Evolutionary conservation across 1,140 invertebrate species (phyloP).

Genomic region (Caerostris darwini): DNA sequence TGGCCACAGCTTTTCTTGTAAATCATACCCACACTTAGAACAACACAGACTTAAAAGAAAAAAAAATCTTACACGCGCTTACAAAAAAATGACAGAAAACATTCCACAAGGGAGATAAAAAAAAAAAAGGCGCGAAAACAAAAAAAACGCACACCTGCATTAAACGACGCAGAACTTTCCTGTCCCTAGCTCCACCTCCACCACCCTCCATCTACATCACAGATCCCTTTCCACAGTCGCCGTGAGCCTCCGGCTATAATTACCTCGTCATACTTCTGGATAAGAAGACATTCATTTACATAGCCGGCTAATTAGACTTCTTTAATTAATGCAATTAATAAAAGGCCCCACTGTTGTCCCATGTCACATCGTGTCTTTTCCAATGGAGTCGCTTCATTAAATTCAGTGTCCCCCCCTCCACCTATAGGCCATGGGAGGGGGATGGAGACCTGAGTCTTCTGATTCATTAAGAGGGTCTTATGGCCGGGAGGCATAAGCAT

Average conservation of each 20-base stretch:
- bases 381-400: constrained; percentile 73
- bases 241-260: constrained; percentile 66
- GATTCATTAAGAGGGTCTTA: constrained; percentile 57
- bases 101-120: neutral
- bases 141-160: neutral
- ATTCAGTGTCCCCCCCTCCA: constrained; percentile 11
- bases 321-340: constrained; percentile 78
- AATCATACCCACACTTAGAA: constrained; percentile 4
- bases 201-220: constrained; percentile 49
- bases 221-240: no score
- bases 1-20: constrained; percentile 14
- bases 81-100: neutral
- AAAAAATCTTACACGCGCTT: neutral
- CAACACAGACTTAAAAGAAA: no score
- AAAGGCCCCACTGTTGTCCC: constrained; percentile 68
- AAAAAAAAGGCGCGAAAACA: neutral
- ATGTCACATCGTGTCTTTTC: constrained; percentile 73
- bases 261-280: constrained; percentile 73
- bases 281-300: constrained; percentile 77
- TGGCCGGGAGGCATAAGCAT: constrained; percentile 53
- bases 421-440: neutral
- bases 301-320: constrained; percentile 76
- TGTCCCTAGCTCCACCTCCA: neutral
- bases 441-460: neutral
- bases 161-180: constrained; percentile 13